phyloP scores from a whole-genome alignment of 2,888 invertebrate genomes.

The Drosophila neonasuta region DNA sequence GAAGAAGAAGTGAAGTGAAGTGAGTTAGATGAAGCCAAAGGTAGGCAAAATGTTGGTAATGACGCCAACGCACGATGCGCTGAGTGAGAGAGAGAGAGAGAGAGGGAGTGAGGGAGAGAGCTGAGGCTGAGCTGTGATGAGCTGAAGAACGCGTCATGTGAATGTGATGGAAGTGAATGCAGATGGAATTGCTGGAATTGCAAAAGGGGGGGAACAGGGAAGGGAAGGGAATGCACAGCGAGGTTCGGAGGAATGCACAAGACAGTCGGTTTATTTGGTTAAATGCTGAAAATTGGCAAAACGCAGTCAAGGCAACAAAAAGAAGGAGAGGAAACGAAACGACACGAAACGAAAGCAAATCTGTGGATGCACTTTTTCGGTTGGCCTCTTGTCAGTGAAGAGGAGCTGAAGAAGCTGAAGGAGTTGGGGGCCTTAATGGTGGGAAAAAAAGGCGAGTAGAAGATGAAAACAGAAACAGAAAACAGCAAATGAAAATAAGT shows the following conservation, averaged over 20 bases:
- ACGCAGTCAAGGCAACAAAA: conserved; percentile 32
- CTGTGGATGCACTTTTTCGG: conserved; percentile 48
- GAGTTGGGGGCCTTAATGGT: conserved; percentile 68
- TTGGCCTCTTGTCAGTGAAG: conserved; percentile 63
- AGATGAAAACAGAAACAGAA: neutral
- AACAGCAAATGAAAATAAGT: conserved; percentile 15
- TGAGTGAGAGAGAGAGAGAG: no score
- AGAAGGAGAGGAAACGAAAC: neutral
- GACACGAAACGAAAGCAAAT: conserved; percentile 29
- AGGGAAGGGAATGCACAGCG: neutral
- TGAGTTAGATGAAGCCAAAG: neutral
- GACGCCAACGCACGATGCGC: conserved; percentile 39
- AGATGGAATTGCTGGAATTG: conserved; percentile 13
- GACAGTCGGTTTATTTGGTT: conserved; percentile 68
- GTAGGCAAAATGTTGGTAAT: conserved; percentile 46
- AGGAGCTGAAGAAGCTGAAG: conserved; percentile 15
- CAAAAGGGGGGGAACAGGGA: neutral
- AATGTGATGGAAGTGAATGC: conserved; percentile 44
- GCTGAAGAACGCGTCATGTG: conserved; percentile 45
- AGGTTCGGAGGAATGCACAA: neutral
- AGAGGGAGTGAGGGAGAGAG: neutral
- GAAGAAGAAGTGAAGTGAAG: neutral
- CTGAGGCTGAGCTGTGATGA: neutral
- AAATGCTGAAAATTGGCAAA: conserved; percentile 75
- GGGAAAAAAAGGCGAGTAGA: conserved; percentile 51